Conservation (phyloP, 2,888 invertebrate genomes). For the Hydrotaea cyrtoneurina region DNA sequence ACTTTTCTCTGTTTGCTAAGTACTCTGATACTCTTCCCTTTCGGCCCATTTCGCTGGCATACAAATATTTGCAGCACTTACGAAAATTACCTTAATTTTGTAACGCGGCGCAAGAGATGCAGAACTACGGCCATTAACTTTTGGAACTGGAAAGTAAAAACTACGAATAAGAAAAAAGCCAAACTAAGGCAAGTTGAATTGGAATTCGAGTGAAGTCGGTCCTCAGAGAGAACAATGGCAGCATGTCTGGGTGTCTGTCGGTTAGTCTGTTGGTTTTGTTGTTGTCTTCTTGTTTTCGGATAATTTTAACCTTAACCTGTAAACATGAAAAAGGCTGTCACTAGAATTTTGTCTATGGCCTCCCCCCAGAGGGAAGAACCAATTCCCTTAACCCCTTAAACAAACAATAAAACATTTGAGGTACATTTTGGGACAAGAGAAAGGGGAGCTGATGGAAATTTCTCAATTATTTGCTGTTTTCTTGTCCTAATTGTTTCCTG, state of each 20-base stretch:
- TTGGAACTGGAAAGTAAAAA: neutral
- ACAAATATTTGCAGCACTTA: constrained; percentile 37
- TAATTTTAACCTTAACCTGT: constrained; percentile 51
- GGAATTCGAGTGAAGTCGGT: neutral
- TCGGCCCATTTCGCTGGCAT: neutral
- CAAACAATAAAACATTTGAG: neutral
- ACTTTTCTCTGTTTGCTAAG: constrained; percentile 37
- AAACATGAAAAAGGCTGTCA: constrained; percentile 12
- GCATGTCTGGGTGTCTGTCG: neutral
- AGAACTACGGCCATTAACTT: constrained; percentile 26
- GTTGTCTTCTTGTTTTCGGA: neutral
- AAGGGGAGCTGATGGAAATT: constrained; percentile 10
- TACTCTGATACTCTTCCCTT: neutral
- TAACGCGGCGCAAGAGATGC: neutral
- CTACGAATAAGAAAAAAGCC: constrained; percentile 12
- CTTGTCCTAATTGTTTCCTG: constrained; percentile 60
- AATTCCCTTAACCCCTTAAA: neutral
- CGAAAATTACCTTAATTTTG: constrained; percentile 34
- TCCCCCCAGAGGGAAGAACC: neutral
- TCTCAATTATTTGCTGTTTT: constrained; percentile 58
- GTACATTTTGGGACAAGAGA: neutral
- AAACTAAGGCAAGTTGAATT: neutral
- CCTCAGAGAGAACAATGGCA: neutral
- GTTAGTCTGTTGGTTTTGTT: neutral
- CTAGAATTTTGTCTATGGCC: too few relatives aligned